Base-by-base conservation (phyloP, 2,888 invertebrate genomes). In the Arrhopalites spinosus region DNA sequence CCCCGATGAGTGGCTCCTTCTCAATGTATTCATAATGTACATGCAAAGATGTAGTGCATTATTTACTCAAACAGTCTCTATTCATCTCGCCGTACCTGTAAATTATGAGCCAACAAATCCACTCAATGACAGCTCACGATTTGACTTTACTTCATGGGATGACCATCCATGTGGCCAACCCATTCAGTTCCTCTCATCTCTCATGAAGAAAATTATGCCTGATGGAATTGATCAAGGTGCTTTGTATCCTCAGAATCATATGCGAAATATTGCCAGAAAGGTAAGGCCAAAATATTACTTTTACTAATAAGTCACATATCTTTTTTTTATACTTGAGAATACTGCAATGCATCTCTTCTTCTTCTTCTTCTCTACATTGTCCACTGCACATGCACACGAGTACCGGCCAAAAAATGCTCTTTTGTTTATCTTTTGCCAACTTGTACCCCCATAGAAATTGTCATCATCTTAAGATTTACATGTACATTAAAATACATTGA, bases 221-320 rank as follows among this genome's bases (percentile, higher is more conserved):
- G 74, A 78, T 13, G 80, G 80, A 63, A 76, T 80, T 7, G 81
- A 81, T 61, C 79, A 78, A 50, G 70, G 73, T 63, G 77, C 79
- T 84, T 90, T 92, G 0, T 95, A 95, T 85, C 95, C 95, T 0
- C 95, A 95, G 86, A 96, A 95, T 84, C 93, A 94, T 84, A 87
- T 95, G 87, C 87, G 95, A 80, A 96, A 96, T 85, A 86, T 95
- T 73, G 95, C 95, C 0, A 87, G 95, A 72, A 92, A 93, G 77
- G 81, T 81, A 64, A 72, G 77, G 15, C 11, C 59, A 17, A 1
- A 66, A 61, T 25, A 7, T 11, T 36, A 36, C 11, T 36, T 36
- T 36, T 7, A 36, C 11, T 36, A 3, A 3, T 36, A 36, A n/a
- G 5, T 36, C 36, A 36, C 3, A 11, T 36, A 3, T 36, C 36